A percentile compares a stretch with the other conserved stretches of the same genome.
Evolutionary conservation across 2,797 vertebrate genomes (phyloP).

Genomic region (Telmatherina bonti): DNA sequence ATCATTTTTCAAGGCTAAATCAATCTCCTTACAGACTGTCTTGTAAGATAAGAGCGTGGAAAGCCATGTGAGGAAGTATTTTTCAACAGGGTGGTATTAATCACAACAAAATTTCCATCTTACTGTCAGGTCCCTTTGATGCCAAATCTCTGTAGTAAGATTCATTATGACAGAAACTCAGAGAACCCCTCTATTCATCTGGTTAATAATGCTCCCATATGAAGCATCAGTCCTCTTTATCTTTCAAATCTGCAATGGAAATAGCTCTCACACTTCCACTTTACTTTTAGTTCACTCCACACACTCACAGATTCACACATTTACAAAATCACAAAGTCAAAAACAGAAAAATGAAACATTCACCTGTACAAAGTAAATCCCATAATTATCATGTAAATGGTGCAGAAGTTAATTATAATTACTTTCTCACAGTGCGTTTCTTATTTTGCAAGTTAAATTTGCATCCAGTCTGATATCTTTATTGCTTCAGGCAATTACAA

Average conservation of each 20-base stretch:
- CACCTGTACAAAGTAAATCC: conserved; percentile 3
- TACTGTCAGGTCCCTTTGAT: conserved; percentile 60
- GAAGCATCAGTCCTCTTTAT: conserved; percentile 58
- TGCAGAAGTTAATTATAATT: conserved; percentile 10
- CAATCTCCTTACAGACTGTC: conserved; percentile 34
- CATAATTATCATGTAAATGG: background rate
- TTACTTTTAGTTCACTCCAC: no score
- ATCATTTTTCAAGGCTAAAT: conserved; percentile 50
- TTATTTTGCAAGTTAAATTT: conserved; percentile 9
- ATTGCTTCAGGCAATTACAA: conserved; percentile 26
- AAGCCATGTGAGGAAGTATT: conserved; percentile 52
- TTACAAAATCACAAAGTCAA: background rate
- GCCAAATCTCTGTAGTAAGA: conserved; percentile 64
- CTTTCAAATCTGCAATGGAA: conserved; percentile 33
- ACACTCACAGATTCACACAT: conserved; percentile 3
- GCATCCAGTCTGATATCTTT: conserved; percentile 16
- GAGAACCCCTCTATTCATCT: conserved; percentile 60
- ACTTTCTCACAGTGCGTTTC: background rate
- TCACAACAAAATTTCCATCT: conserved; percentile 67
- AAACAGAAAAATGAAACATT: conserved; percentile 17
- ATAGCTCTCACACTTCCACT: conserved; percentile 4
- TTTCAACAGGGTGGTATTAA: conserved; percentile 70
- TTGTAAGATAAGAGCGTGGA: conserved; percentile 32
- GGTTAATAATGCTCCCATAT: conserved; percentile 68
- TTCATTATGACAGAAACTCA: conserved; percentile 70